Evolutionary conservation across 2,888 invertebrate species (phyloP).

Genomic region (Drosophila helvetica): DNA sequence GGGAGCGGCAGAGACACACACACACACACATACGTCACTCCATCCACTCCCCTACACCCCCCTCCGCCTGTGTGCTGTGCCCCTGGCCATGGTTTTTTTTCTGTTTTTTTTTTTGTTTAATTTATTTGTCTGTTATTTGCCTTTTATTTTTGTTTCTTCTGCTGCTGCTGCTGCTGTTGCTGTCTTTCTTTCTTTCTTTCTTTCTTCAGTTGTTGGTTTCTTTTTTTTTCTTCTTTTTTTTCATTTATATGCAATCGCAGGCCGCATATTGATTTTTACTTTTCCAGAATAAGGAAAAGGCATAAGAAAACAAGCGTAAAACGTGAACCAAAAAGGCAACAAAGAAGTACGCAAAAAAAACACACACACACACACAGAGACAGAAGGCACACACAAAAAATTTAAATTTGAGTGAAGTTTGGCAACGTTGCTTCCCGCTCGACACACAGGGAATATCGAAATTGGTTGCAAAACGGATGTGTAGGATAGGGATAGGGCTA

Average conservation of each 20-base stretch:
- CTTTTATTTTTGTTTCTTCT: background rate
- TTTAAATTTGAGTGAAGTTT: conserved; percentile 41
- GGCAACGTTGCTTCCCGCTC: conserved; percentile 42
- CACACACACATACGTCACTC: background rate
- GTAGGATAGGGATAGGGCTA: background rate
- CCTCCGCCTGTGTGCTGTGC: background rate
- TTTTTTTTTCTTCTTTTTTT: conserved; percentile 34
- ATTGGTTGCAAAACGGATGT: background rate
- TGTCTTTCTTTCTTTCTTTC: conserved; percentile 6
- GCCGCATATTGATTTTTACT: conserved; percentile 62
- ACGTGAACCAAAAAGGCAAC: conserved; percentile 18
- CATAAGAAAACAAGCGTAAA: conserved; percentile 23
- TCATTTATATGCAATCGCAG: conserved; percentile 59
- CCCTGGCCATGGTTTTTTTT: background rate
- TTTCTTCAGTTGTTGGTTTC: background rate
- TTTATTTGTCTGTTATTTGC: conserved; percentile 3
- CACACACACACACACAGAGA: background rate
- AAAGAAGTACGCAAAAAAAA: conserved; percentile 8
- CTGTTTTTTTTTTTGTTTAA: background rate
- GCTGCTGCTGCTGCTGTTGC: background rate
- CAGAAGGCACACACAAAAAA: conserved; percentile 7
- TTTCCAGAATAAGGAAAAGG: conserved; percentile 21
- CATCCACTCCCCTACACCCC: background rate
- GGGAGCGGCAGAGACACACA: background rate
- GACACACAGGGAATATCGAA: background rate